Conservation (phyloP, 2,888 invertebrate species). For the Temnothorax ravouxi region DNA sequence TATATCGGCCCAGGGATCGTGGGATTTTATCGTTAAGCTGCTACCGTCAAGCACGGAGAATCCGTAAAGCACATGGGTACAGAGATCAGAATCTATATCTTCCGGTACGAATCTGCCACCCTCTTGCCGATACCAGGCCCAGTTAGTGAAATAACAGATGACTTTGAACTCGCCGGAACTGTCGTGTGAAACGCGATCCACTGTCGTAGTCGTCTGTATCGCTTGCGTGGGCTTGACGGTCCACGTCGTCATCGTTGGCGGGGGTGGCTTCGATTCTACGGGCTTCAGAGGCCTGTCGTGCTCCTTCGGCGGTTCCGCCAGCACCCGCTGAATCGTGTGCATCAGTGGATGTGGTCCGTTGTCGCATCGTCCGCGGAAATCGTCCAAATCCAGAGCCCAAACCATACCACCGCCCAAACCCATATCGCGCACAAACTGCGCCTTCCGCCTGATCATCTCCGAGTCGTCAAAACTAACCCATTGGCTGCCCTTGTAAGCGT, state of each 20-base stretch:
- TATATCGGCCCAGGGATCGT: constrained; percentile 95
- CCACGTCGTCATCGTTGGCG: constrained; percentile 13
- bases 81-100: constrained; percentile 94
- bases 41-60: constrained; percentile 95
- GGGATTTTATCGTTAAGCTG: constrained; percentile 92
- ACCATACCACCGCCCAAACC: constrained; percentile 96
- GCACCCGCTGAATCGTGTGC: constrained; percentile 91
- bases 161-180: constrained; percentile 90
- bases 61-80: constrained; percentile 97
- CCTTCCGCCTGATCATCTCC: constrained; percentile 93
- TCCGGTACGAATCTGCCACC: constrained; percentile 93
- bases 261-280: constrained; percentile 34
- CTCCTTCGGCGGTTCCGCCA: constrained; percentile 87
- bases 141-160: constrained; percentile 97
- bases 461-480: constrained; percentile 97
- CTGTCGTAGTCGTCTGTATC: constrained; percentile 47
- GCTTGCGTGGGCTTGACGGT: constrained; percentile 33
- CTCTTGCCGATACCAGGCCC: constrained; percentile 97
- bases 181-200: constrained; percentile 26
- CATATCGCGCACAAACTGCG: constrained; percentile 92
- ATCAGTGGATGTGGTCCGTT: constrained; percentile 93
- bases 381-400: constrained; percentile 96
- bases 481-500: constrained; percentile 94
- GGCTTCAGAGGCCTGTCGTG: constrained; percentile 79
- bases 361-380: constrained; percentile 92